Conservation (phyloP, 2,113 vertebrate genomes). For the Dipodomys stephensi region DNA sequence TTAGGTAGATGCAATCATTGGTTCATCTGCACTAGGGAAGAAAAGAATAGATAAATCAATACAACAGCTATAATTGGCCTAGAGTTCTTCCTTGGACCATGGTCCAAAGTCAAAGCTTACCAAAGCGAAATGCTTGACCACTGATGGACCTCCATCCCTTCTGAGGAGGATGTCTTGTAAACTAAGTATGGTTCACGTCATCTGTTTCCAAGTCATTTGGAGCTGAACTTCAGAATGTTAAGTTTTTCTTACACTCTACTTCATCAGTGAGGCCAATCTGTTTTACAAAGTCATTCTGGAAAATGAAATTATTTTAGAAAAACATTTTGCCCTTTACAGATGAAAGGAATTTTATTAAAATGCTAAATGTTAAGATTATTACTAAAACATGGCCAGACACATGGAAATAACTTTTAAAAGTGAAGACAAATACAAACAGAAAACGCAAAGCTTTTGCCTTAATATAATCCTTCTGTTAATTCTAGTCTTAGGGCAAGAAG, state of each 20-base stretch:
- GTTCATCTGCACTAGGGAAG: not conserved
- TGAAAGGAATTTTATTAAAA: constrained; percentile 59
- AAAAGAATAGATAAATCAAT: not conserved
- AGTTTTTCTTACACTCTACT: not conserved
- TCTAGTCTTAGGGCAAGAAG: not conserved
- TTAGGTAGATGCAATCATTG: not conserved
- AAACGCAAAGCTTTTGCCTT: not conserved
- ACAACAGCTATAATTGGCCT: not conserved
- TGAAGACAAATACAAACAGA: constrained; percentile 51
- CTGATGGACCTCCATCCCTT: not conserved
- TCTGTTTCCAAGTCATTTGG: not conserved
- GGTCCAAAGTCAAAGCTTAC: not conserved
- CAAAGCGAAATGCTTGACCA: not conserved
- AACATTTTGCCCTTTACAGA: constrained; percentile 37
- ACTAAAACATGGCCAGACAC: constrained; percentile 33
- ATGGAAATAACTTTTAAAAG: constrained; percentile 54
- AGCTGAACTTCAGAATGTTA: not conserved
- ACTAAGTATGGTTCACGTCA: not conserved
- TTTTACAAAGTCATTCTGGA: constrained; percentile 6
- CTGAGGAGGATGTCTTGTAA: not conserved
- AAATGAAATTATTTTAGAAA: constrained; percentile 58
- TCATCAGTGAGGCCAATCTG: not conserved
- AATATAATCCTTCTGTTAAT: too few relatives aligned
- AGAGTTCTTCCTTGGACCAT: not conserved
- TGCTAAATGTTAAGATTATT: constrained; percentile 48